Conservation (phyloP, 1,140 invertebrate species). For the Trichomalopsis sarcophagae region DNA sequence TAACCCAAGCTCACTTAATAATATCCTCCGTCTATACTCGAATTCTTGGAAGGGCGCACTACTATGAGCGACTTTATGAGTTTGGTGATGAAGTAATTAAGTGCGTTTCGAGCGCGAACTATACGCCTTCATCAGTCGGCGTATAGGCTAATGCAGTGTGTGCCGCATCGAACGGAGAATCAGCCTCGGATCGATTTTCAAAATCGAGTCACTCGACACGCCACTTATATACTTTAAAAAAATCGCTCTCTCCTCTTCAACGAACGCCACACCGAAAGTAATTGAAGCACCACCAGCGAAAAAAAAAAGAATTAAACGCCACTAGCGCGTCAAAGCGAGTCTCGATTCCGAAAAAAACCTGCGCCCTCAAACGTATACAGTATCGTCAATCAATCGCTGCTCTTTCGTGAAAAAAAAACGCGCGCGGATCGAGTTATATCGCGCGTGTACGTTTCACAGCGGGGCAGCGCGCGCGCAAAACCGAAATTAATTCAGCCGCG, state of each 20-base stretch:
- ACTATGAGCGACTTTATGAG: not conserved
- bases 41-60: not conserved
- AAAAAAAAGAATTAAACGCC: not conserved
- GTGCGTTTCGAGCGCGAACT: not conserved
- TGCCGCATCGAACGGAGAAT: too few relatives aligned
- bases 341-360: not conserved
- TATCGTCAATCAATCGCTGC: not conserved
- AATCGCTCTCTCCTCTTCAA: too few relatives aligned
- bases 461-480: not conserved
- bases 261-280: too few relatives aligned
- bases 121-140: not conserved
- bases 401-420: not conserved
- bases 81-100: not conserved
- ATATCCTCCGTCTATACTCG: not conserved
- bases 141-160: too few relatives aligned
- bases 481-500: conserved; percentile 51
- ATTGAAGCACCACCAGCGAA: too few relatives aligned
- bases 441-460: conserved; percentile 22
- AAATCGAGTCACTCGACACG: too few relatives aligned
- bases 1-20: not conserved
- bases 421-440: conserved; percentile 22
- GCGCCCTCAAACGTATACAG: not conserved
- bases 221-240: too few relatives aligned
- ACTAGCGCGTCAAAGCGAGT: not conserved
- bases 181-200: too few relatives aligned